A percentile compares a stretch with the other conserved stretches of the same genome.
Evolutionary conservation across 2,113 vertebrate species (phyloP).

Genomic region (Corynorhinus townsendii): DNA sequence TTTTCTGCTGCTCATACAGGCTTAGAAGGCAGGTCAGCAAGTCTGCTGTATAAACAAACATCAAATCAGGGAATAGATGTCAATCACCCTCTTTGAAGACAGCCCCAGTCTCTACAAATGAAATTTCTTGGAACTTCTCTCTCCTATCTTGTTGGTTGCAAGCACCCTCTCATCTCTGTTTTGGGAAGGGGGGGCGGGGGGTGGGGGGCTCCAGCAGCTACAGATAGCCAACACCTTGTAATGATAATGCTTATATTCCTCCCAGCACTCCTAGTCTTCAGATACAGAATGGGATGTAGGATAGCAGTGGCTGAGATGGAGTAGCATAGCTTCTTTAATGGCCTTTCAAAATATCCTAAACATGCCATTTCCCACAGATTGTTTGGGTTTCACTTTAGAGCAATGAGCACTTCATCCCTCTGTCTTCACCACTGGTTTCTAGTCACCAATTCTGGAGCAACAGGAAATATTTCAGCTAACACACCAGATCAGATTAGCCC

Average conservation of each 20-base stretch:
- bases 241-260: neutral
- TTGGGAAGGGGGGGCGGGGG: accelerated
- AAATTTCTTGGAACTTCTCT: neutral
- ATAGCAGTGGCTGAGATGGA: neutral
- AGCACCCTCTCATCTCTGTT: neutral
- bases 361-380: neutral
- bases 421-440: neutral
- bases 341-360: neutral
- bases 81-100: neutral
- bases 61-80: neutral
- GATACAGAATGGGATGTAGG: neutral
- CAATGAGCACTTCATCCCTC: neutral
- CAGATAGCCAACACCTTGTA: neutral
- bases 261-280: neutral
- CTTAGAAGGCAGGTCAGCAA: neutral
- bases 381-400: neutral
- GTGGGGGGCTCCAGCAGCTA: neutral
- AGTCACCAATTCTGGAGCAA: neutral
- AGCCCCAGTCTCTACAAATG: neutral
- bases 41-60: neutral
- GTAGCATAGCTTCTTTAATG: neutral
- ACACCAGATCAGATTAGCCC: neutral
- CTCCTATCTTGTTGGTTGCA: neutral
- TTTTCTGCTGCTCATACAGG: neutral
- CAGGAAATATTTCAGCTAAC: neutral